Evolutionary conservation across 2,113 vertebrate species (phyloP).

Genomic region (Centropristis striata): DNA sequence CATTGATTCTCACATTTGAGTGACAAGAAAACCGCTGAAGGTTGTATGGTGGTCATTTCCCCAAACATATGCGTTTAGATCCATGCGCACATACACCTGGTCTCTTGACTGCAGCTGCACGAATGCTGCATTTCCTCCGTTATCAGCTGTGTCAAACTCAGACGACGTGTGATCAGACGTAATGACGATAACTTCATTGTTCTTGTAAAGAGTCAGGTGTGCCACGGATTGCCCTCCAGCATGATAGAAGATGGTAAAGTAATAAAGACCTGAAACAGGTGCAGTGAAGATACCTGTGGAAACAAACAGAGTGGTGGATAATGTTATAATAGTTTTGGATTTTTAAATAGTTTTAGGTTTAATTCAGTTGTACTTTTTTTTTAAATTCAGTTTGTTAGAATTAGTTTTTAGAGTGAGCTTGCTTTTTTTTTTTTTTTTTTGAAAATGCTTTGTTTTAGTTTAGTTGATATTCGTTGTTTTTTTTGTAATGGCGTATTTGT

Average conservation of each 20-base stretch:
- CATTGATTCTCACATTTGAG: not conserved
- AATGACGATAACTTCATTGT: fast-evolving
- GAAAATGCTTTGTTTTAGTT: no score
- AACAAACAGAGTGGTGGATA: not conserved
- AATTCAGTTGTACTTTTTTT: no score
- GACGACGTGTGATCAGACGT: not conserved
- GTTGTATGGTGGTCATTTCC: fast-evolving
- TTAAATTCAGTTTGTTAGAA: no score
- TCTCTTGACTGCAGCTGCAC: constrained; percentile 38
- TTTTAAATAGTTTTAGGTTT: no score
- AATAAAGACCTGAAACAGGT: constrained; percentile 10
- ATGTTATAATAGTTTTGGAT: no score
- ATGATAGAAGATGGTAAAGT: constrained; percentile 17
- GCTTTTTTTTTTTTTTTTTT: no score
- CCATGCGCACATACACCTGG: not conserved
- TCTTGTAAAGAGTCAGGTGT: fast-evolving
- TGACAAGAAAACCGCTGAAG: constrained; percentile 33
- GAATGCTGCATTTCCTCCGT: constrained; percentile 37
- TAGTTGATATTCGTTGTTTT: no score
- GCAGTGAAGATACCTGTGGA: constrained; percentile 22
- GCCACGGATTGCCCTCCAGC: fast-evolving
- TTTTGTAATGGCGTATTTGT: no score
- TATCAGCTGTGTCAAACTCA: fast-evolving
- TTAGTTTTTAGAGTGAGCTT: no score
- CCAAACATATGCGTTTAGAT: not conserved